These are phyloP conservation scores for Oophaga pumilio DNA, from an alignment of 2,113 vertebrate genomes.

Conservation along the genomic window DNA sequence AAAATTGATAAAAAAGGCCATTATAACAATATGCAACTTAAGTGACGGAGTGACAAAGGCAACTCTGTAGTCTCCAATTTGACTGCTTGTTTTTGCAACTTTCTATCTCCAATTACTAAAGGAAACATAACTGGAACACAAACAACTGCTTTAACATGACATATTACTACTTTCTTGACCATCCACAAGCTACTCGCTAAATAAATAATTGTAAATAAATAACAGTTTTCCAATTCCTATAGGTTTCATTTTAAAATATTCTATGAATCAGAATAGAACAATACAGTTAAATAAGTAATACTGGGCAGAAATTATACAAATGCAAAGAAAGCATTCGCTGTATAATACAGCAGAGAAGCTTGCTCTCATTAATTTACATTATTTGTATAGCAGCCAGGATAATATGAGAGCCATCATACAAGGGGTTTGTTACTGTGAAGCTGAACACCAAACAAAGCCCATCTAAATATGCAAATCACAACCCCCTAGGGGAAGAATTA, in stretches of 20 bases:
- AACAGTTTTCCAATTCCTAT: neutral
- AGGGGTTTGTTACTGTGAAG: constrained; percentile 9
- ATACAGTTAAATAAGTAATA: neutral
- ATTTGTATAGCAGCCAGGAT: neutral
- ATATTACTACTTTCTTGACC: too few species aligned
- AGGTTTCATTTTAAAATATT: neutral
- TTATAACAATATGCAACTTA: too few species aligned
- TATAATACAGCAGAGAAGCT: neutral
- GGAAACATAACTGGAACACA: too few species aligned
- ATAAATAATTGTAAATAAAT: neutral
- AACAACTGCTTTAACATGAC: too few species aligned
- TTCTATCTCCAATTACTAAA: too few species aligned
- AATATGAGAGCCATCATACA: neutral
- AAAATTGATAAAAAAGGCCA: too few species aligned
- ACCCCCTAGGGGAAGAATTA: constrained; percentile 1
- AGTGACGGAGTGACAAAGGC: too few species aligned
- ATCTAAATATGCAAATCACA: constrained; percentile 24
- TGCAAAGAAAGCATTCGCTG: neutral
- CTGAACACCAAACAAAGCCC: constrained; percentile 19
- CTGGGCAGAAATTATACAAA: neutral
- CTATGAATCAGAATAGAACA: neutral
- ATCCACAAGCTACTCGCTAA: neutral
- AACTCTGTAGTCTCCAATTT: too few species aligned
- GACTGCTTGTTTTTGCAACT: too few species aligned
- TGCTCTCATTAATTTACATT: neutral